phyloP scores from a whole-genome alignment of 2,113 vertebrate species.

The Gadus chalcogrammus region DNA sequence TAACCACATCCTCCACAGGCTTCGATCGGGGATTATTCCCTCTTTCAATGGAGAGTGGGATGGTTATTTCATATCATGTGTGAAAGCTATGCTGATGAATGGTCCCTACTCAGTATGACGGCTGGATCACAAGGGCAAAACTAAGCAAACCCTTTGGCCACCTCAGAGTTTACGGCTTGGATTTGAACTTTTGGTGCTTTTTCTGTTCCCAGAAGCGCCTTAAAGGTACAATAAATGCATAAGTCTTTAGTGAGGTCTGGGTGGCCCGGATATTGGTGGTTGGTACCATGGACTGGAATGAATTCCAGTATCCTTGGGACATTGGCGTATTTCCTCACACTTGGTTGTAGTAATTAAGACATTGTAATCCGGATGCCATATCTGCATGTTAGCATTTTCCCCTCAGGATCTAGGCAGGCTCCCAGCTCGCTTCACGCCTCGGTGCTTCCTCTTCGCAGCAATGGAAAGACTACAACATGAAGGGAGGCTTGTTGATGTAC shows the following conservation, averaged over 20 bases:
- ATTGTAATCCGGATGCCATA: slow-evolving; percentile 19
- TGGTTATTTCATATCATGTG: slow-evolving; percentile 6
- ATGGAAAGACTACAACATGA: slow-evolving; percentile 43
- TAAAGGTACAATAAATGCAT: no score
- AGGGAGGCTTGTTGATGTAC: slow-evolving; percentile 38
- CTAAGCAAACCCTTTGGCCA: background rate
- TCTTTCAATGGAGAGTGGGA: slow-evolving; percentile 29
- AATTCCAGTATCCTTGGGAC: no score
- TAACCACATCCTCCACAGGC: slow-evolving; percentile 30
- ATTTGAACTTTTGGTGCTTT: no score
- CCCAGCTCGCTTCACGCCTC: slow-evolving; percentile 30
- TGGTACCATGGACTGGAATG: no score
- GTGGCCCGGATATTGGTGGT: no score
- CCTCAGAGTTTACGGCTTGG: background rate
- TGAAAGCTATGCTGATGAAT: slow-evolving; percentile 12
- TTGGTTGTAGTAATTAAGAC: background rate
- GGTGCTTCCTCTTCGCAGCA: slow-evolving; percentile 37
- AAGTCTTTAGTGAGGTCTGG: no score
- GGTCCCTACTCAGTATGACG: background rate
- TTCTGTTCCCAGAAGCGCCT: no score
- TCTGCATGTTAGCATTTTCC: background rate
- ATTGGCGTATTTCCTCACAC: slow-evolving; percentile 1
- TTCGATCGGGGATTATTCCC: slow-evolving; percentile 36
- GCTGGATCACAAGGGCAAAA: background rate
- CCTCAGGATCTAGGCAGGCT: slow-evolving; percentile 3